A percentile compares a stretch with the other conserved stretches of the same genome.
phyloP scores from a whole-genome alignment of 2,113 vertebrate genomes.

The Oryzias woworae region DNA sequence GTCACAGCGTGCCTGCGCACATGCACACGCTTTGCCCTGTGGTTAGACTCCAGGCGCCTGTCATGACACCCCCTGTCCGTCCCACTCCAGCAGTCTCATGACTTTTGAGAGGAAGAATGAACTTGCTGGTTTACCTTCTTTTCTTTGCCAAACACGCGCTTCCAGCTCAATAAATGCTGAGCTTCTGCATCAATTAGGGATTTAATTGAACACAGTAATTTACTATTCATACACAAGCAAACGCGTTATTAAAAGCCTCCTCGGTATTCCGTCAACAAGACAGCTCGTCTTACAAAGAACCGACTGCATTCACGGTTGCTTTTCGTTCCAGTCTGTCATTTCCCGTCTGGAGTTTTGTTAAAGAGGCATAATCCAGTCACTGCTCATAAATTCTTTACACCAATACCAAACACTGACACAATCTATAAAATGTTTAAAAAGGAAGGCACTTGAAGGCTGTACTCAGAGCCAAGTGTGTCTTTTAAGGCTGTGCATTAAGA shows the following conservation, averaged over 20 bases:
- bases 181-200: conserved; percentile 4
- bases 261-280: conserved; percentile 2
- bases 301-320: background rate
- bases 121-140: background rate
- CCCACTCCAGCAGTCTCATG: conserved; percentile 26
- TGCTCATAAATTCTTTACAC: conserved; percentile 38
- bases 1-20: conserved; percentile 16
- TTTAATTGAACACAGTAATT: conserved; percentile 9
- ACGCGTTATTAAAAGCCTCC: background rate
- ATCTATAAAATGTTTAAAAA: too few species aligned
- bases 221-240: background rate
- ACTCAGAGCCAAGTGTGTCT: conserved; percentile 27
- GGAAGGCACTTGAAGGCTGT: conserved; percentile 17
- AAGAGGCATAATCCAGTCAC: conserved; percentile 27
- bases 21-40: conserved; percentile 21
- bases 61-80: conserved; percentile 43
- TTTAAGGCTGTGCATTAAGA: background rate
- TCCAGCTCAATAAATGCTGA: background rate
- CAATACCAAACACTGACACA: conserved; percentile 16
- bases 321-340: background rate
- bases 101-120: conserved; percentile 27
- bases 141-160: background rate
- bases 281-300: background rate
- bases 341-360: conserved; percentile 35
- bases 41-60: conserved; percentile 42